Percentiles rank a stretch among this genome's conserved stretches.
Conservation (phyloP, 2,113 vertebrate genomes). For the Eulemur rufifrons region DNA sequence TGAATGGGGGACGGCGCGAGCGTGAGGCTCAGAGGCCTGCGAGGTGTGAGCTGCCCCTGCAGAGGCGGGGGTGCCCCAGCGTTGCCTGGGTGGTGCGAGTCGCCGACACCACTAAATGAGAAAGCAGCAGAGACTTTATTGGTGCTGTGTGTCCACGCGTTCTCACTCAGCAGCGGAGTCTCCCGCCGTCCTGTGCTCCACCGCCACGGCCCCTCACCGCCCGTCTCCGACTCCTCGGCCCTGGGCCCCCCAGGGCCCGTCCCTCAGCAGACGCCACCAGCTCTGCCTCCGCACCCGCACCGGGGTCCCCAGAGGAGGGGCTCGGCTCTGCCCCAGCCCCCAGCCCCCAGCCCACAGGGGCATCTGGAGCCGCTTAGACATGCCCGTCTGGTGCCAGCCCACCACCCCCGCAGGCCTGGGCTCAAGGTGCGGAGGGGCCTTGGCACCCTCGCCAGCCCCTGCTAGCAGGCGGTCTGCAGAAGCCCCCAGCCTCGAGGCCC, state of each 20-base stretch:
- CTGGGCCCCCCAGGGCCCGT: not conserved
- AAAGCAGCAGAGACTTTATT: conserved; percentile 38
- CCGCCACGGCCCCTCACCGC: not conserved
- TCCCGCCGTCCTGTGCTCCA: not conserved
- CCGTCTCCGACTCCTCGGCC: not conserved
- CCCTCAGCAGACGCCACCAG: not conserved
- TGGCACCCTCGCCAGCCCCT: not conserved
- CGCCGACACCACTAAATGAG: not conserved
- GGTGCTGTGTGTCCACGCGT: not conserved
- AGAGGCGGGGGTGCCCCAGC: not conserved
- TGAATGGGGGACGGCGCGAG: too few relatives aligned
- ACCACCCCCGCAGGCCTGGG: not conserved
- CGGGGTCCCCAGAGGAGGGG: not conserved
- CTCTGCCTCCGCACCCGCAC: not conserved
- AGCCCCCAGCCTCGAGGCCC: not conserved
- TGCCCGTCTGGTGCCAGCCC: not conserved
- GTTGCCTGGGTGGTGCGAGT: not conserved
- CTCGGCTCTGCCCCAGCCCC: not conserved
- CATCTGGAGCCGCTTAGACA: not conserved
- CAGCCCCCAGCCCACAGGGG: not conserved
- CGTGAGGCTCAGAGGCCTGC: not conserved
- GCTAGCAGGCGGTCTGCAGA: not conserved
- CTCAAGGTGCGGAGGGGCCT: not conserved
- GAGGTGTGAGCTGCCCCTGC: not conserved
- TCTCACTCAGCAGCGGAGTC: not conserved